These are phyloP conservation scores for Progne subis DNA, from an alignment of 2,113 vertebrate species.

Conservation along the genomic window DNA sequence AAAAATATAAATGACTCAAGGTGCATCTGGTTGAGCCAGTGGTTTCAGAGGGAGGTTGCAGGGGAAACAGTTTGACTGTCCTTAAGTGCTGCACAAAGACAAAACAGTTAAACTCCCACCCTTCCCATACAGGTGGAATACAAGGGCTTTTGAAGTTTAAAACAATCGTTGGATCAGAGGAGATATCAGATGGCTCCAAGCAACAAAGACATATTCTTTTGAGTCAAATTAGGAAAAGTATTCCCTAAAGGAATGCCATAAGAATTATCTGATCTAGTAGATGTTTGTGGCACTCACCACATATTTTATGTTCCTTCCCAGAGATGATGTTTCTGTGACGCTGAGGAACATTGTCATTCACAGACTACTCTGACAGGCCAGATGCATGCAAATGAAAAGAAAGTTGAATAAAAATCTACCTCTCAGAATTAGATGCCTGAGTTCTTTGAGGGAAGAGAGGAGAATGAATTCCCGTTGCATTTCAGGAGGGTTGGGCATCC, in stretches of 20 bases:
- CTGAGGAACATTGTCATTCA: neutral
- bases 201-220: constrained; percentile 2
- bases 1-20: neutral
- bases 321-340: neutral
- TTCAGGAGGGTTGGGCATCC: constrained; percentile 27
- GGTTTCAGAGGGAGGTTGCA: neutral
- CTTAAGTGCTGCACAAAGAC: neutral
- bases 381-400: neutral
- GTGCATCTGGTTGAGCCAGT: neutral
- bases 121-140: neutral
- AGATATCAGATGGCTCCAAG: neutral
- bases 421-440: neutral
- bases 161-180: neutral
- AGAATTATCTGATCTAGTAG: neutral
- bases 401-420: neutral
- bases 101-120: neutral
- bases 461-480: neutral
- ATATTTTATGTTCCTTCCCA: neutral
- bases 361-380: neutral
- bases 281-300: neutral
- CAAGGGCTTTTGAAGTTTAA: neutral
- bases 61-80: neutral
- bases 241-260: constrained; percentile 3
- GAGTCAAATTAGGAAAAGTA: neutral
- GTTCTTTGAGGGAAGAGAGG: neutral